Base-by-base conservation (phyloP, 2,797 vertebrate species). In the Betta splendens region DNA sequence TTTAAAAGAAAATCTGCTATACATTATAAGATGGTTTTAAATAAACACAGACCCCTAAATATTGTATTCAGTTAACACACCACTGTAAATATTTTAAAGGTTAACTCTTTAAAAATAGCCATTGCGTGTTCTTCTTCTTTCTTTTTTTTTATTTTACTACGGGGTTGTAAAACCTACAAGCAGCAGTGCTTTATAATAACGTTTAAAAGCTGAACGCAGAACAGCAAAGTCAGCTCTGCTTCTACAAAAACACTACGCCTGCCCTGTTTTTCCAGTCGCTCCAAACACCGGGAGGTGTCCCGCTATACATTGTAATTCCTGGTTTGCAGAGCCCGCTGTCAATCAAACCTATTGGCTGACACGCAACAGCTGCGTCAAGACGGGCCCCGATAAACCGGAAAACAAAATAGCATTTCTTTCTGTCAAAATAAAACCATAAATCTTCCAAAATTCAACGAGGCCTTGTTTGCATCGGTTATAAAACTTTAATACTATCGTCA, bases 281-380 rank as follows among this genome's bases (percentile, higher is more conserved):
- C 42, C 38, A 17, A 22, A 75, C 50, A 58, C 11, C 18, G 49
- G 68, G 71, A 50, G 76, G 75, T 31, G 70, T 47, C 70, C 38
- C 29, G 10, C 31, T 20, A 11, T 2, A 22, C 65, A 69, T 69
- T 64, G 70, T 83, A 61, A 42, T 10, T 7, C 56, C 35, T 46
- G 40, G 91, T 92, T 92, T 89, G 91, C 42, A 21, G 44, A 52
- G 15, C 17, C 5, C 1, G 10, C 0, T 82, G 90, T 86, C 91
- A 75, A 73, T 93, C 85, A 84, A 68, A 55, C 32, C 36, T 56
- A 12, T 1, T 15, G 36, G 47, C 77, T 37, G 16, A 33, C 35
- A 16, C 72, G 78, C 54, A 72, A 64, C 50, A 59, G 39, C 69
- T 65, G 71, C 76, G 65, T 73, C 51, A 75, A 81, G 38, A 40